phyloP scores from a whole-genome alignment of 2,888 invertebrate species.

The Ferdinandea cuprea region DNA sequence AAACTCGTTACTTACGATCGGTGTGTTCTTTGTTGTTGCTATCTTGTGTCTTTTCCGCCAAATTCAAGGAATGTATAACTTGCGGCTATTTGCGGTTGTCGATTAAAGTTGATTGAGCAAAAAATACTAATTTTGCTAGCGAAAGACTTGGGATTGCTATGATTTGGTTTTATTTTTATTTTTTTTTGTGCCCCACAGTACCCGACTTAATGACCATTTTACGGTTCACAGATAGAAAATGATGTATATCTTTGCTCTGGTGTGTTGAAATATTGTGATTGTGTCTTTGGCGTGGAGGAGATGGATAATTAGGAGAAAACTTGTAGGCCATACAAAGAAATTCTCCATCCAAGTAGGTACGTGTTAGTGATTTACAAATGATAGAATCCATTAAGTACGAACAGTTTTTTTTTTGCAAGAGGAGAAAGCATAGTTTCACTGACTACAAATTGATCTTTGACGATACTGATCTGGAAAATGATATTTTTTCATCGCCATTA shows the following conservation, averaged over 20 bases:
- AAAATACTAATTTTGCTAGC: conserved; percentile 55
- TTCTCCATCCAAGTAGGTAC: not conserved
- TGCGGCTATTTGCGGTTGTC: conserved; percentile 67
- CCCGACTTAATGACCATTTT: conserved; percentile 45
- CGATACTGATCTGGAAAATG: too few species aligned
- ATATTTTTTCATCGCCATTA: too few species aligned
- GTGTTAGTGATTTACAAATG: conserved; percentile 9
- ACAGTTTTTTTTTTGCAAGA: not conserved
- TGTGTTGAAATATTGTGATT: conserved; percentile 7
- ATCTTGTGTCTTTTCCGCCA: conserved; percentile 42
- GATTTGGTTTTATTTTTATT: conserved; percentile 50
- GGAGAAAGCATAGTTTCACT: conserved; percentile 24
- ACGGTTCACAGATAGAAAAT: conserved; percentile 44
- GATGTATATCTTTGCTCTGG: conserved; percentile 16
- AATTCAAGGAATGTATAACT: conserved; percentile 59
- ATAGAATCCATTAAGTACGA: conserved; percentile 33
- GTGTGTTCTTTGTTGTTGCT: conserved; percentile 5
- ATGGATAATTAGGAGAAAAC: conserved; percentile 39
- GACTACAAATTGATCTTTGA: conserved; percentile 35
- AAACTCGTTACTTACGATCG: conserved; percentile 51
- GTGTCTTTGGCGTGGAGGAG: conserved; percentile 1
- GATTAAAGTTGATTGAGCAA: conserved; percentile 68
- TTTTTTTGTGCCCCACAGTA: conserved; percentile 12
- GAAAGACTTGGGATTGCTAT: conserved; percentile 47
- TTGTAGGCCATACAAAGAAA: not conserved